Base-by-base conservation (phyloP, 2,797 vertebrate species). In the Dromococcyx pavoninus region DNA sequence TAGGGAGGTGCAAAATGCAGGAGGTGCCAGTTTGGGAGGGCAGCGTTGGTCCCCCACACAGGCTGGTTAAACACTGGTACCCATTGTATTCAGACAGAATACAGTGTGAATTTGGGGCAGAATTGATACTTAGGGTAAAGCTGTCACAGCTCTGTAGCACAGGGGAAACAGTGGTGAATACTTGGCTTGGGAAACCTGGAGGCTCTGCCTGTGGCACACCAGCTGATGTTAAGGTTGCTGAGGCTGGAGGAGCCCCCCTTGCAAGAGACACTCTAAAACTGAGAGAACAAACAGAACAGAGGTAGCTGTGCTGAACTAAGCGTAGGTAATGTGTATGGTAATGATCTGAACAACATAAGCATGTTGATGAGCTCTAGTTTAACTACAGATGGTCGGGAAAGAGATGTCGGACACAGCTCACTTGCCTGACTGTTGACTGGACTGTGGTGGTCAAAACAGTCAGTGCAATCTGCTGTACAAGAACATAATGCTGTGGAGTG, bases 301-400 rank as follows among this genome's bases (percentile, higher is more conserved):
- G 4, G 51, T 83, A 87, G 65, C 78, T 41, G 44, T 70, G 76
- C 89, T 91, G 94, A 88, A 72, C 64, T 80, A 33, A 76, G 84
- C 14, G 1, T 79, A 67, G 81, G 72, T 71, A 89, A 82, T 66
- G 33, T 71, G 57, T 72, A 61, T 96, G 73, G 44, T 76, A 87
- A 61, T 76, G 64, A 82, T 71, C 39, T 64, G 76, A 71, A 79
- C 66, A 74, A 62, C 0, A 0, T 64, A 53, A 75, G 77, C 62
- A 39, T 82, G 69, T 61, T 69, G 60, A 89, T 91, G 86, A 93
- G 88, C 72, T 92, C 86, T 73, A 18, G 67, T 90, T 95, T 89
- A 91, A 93, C 75, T 96, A 90, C 94, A 91, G 91, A 94, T 93
- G 90, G 91, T 91, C 77, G 65, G 90, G 83, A 79, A 66, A 81